Percentiles rank a stretch among this genome's conserved stretches.
Conservation (phyloP, 2,797 vertebrate species). For the Peromyscus attwateri region DNA sequence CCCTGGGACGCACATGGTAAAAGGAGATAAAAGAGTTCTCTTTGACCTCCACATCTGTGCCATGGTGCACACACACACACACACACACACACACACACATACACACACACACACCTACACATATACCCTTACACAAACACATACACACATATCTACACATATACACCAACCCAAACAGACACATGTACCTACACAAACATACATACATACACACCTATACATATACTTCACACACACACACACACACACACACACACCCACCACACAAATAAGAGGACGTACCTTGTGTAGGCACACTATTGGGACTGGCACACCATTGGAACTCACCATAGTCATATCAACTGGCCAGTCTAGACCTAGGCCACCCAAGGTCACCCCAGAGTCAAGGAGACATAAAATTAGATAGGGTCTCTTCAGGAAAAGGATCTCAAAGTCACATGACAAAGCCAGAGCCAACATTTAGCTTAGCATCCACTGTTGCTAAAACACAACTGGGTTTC, state of each 20-base stretch:
- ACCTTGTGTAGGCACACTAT: not conserved
- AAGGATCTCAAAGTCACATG: not conserved
- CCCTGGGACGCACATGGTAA: not conserved
- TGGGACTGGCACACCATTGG: not conserved
- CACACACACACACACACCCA: not conserved
- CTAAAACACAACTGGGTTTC: not conserved
- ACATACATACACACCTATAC: not conserved
- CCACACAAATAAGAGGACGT: not conserved
- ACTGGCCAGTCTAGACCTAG: not conserved
- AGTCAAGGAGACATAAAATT: not conserved
- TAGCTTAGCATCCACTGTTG: not conserved
- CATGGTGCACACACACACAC: not conserved
- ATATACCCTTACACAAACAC: not conserved
- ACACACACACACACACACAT: not conserved
- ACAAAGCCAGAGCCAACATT: not conserved
- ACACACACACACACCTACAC: not conserved
- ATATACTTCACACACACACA: not conserved
- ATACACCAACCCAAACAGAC: not conserved
- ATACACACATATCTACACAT: not conserved
- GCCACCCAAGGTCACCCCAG: not conserved
- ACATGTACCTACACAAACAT: not conserved
- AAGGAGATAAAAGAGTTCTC: not conserved
- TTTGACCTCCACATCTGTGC: not conserved
- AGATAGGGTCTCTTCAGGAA: not conserved
- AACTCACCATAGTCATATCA: not conserved